Percentiles rank a stretch among this genome's conserved stretches.
Evolutionary conservation across 1,140 invertebrate species (phyloP).

Genomic region (Caerostris extrusa): DNA sequence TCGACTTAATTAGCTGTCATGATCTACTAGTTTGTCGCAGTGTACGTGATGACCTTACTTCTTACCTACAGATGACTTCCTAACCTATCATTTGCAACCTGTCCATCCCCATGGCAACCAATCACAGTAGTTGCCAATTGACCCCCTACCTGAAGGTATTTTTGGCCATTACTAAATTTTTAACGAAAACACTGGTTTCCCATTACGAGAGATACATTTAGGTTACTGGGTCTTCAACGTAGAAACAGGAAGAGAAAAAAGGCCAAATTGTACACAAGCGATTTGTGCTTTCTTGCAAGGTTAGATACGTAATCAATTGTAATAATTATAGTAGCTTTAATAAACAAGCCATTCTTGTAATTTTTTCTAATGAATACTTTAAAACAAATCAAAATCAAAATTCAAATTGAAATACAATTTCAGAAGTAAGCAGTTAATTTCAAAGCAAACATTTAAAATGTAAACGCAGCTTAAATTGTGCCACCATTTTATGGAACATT

Average conservation of each 20-base stretch:
- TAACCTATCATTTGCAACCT: background rate
- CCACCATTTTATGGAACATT: no score
- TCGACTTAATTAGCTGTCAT: background rate
- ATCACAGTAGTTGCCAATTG: background rate
- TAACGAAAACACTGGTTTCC: constrained; percentile 19
- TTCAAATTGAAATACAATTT: no score
- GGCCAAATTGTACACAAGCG: no score
- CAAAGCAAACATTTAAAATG: no score
- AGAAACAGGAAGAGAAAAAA: background rate
- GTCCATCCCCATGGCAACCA: background rate
- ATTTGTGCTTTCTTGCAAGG: no score
- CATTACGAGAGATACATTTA: background rate
- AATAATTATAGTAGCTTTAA: no score
- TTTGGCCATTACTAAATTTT: background rate
- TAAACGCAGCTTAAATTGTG: no score
- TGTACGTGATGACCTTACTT: background rate
- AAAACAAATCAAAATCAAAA: no score
- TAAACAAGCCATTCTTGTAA: no score
- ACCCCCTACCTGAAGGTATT: background rate
- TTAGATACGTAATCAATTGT: no score
- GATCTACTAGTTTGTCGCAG: background rate
- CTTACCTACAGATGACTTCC: background rate
- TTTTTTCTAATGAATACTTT: no score
- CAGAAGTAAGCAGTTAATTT: no score
- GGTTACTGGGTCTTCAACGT: background rate